phyloP scores from a whole-genome alignment of 1,140 invertebrate genomes.

The Acromyrmex heyeri region DNA sequence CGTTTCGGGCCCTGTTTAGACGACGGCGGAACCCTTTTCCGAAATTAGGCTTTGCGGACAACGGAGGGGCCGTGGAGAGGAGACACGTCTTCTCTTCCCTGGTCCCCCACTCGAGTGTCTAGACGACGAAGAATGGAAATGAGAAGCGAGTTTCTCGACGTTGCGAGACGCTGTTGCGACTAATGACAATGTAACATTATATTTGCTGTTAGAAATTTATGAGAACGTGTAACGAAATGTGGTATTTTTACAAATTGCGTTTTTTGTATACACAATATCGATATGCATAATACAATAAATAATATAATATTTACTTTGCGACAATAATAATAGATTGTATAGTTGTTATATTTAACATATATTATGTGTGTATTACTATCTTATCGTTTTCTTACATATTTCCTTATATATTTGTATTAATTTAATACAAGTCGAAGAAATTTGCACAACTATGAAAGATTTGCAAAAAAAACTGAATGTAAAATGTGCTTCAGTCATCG shows the following conservation, averaged over 20 bases:
- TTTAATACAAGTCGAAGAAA: neutral
- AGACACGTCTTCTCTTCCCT: conserved; percentile 32
- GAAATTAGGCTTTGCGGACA: conserved; percentile 67
- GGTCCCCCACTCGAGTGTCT: conserved; percentile 11
- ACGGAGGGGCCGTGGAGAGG: conserved; percentile 24
- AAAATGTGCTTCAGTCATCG: neutral
- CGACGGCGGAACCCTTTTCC: conserved; percentile 57
- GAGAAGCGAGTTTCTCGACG: conserved; percentile 27
- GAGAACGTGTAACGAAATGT: neutral
- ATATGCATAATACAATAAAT: neutral
- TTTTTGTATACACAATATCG: neutral
- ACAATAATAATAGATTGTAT: neutral
- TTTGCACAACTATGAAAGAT: neutral
- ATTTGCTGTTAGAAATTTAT: conserved; percentile 42
- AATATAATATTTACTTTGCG: neutral
- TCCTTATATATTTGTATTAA: neutral
- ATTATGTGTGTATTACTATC: neutral
- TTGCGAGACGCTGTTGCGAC: conserved; percentile 1
- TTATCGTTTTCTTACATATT: neutral
- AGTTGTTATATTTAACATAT: neutral
- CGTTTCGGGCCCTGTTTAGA: conserved; percentile 55
- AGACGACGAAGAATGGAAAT: conserved; percentile 52
- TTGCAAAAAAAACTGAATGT: neutral
- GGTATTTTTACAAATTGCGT: neutral
- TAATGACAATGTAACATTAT: conserved; percentile 46